These are phyloP conservation scores for Pelusios castaneus DNA, from an alignment of 2,113 vertebrate genomes.

Conservation along the genomic window DNA sequence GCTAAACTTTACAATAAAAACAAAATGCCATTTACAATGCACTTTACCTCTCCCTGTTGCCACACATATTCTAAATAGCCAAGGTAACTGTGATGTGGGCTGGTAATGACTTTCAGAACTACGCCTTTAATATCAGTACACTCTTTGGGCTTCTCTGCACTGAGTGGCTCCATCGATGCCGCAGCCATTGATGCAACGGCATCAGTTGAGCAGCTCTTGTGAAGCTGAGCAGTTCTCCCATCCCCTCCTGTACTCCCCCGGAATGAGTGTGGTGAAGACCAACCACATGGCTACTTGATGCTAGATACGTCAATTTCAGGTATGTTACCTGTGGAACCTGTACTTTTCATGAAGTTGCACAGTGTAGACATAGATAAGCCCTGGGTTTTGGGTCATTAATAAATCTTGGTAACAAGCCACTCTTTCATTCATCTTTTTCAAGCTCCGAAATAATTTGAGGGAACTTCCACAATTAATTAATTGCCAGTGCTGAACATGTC, in stretches of 20 bases:
- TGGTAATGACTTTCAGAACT: conserved; percentile 39
- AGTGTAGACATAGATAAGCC: too few species aligned
- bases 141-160: neutral
- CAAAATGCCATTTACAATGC: conserved; percentile 27
- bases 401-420: neutral
- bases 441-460: neutral
- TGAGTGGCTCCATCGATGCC: too few species aligned
- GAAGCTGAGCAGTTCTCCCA: too few species aligned
- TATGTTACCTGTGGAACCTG: too few species aligned
- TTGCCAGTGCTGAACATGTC: too few species aligned
- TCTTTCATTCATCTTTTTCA: neutral
- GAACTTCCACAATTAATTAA: neutral
- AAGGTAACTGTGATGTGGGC: neutral
- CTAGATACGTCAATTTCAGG: too few species aligned
- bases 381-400: neutral
- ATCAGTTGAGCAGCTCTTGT: too few species aligned
- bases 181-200: too few species aligned
- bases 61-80: conserved; percentile 37
- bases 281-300: too few species aligned
- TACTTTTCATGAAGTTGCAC: too few species aligned
- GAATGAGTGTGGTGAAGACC: too few species aligned
- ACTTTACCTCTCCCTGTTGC: neutral
- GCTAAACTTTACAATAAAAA: conserved; percentile 54
- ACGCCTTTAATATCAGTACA: neutral
- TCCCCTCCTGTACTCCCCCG: too few species aligned